Conservation (phyloP, 2,888 invertebrate species). For the Allygus modestus region DNA sequence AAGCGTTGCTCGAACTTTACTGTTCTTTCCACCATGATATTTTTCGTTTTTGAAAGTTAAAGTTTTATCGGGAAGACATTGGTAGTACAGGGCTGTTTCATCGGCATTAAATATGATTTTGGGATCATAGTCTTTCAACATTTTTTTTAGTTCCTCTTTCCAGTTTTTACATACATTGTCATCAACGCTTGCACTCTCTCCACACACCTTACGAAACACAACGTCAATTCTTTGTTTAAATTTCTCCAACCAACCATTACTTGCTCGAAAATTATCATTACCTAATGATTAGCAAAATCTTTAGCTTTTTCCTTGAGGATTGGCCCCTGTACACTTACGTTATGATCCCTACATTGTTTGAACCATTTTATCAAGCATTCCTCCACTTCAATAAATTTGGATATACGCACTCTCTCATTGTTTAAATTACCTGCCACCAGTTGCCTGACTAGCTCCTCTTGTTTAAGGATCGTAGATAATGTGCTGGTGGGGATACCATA, state of each 20-base stretch:
- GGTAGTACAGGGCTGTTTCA: conserved; percentile 70
- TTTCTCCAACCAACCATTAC: conserved; percentile 69
- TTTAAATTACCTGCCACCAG: too few relatives aligned
- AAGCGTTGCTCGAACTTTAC: conserved; percentile 69
- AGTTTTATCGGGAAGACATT: conserved; percentile 70
- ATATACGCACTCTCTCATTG: too few relatives aligned
- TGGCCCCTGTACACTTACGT: conserved; percentile 45
- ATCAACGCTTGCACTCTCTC: conserved; percentile 66
- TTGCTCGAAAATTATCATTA: conserved; percentile 61
- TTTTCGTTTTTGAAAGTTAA: conserved; percentile 70
- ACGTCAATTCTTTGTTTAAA: conserved; percentile 68
- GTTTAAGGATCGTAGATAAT: too few relatives aligned
- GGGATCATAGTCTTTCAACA: conserved; percentile 68
- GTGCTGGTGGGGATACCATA: too few relatives aligned
- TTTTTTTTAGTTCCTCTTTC: conserved; percentile 66
- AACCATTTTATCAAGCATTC: conserved; percentile 60
- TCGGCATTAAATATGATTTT: conserved; percentile 71
- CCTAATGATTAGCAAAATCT: conserved; percentile 66
- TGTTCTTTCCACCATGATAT: conserved; percentile 72
- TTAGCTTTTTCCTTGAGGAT: conserved; percentile 65
- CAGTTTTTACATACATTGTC: conserved; percentile 62
- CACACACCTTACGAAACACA: conserved; percentile 69
- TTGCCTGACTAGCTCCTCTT: too few relatives aligned
- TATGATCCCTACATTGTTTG: conserved; percentile 24
- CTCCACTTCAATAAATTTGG: too few relatives aligned